Base-by-base conservation (phyloP, 1,140 invertebrate species). In the Berghia stephanieae region DNA sequence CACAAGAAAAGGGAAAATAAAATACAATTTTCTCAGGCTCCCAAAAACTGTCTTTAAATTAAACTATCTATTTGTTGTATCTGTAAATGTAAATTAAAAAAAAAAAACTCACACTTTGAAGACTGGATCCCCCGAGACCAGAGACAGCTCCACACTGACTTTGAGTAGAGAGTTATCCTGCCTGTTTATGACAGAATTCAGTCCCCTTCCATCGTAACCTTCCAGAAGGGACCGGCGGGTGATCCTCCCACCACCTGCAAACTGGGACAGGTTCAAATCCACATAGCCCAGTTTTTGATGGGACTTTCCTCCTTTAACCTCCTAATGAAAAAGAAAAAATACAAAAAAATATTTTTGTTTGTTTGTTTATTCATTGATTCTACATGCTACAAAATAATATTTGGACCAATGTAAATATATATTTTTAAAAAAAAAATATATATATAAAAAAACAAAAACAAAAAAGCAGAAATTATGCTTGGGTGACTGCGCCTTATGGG, bases 211-310 rank as follows among this genome's bases (percentile, higher is more conserved):
- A 89, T 98, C 96, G 88, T 99, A 99, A 3, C 97, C 97, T 91
- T 98, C 96, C 27, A 99, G 90, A 67, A 99, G 92, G 88, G 94
- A 98, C 80, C 95, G 93, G 79, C 95, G 92, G 78, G 92, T 93
- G 57, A 93, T 94, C 78, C 94, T 91, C 18, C 96, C 96, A n/a
- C 95, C 94, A 78, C 97, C 97, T 49, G 97, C 97, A 90, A 96
- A 96, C 91, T 99, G 96, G 42, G 97, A 95, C 83, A 99, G 92
- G 91, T 99, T 98, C 79, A 99, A 91, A 90, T 99, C 97, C 79
- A 94, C 96, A 91, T 97, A 99, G 44, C 98, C 98, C 77, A 99
- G 92, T 91, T 98, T 98, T 90, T 97, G 94, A 91, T 95, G 97
- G 83, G 95, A 95, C 82, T 94, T 93, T 69, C 96, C 96, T 80